Evolutionary conservation across 2,888 invertebrate genomes (phyloP).

Genomic region (Hedya salicella): DNA sequence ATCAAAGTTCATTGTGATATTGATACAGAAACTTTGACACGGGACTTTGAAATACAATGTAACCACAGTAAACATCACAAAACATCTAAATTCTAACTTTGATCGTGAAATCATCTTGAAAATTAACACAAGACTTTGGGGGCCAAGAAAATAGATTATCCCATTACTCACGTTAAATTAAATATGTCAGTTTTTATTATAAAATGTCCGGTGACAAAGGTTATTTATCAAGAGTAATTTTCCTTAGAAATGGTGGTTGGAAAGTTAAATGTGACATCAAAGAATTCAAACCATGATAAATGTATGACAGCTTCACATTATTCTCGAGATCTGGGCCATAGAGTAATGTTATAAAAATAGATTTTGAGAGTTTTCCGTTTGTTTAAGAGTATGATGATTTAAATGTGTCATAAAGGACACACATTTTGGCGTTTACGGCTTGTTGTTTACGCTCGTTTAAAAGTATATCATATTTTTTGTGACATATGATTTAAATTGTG

Average conservation of each 20-base stretch:
- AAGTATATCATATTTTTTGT: too few species aligned
- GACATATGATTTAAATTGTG: too few species aligned
- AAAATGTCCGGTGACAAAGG: constrained; percentile 44
- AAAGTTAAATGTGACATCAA: constrained; percentile 60
- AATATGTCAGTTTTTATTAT: constrained; percentile 40
- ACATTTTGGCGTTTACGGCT: neutral
- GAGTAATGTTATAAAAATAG: constrained; percentile 18
- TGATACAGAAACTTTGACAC: neutral
- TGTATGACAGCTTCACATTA: constrained; percentile 61
- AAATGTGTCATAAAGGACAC: too few species aligned
- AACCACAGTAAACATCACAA: neutral
- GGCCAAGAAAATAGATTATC: constrained; percentile 31
- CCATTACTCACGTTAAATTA: constrained; percentile 39
- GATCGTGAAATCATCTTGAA: constrained; percentile 11
- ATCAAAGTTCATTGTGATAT: too few species aligned
- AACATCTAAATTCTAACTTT: constrained; percentile 3
- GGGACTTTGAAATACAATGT: neutral
- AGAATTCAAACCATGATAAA: constrained; percentile 58
- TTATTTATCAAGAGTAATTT: constrained; percentile 45
- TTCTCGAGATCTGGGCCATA: constrained; percentile 51
- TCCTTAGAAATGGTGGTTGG: constrained; percentile 47
- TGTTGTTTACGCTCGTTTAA: neutral
- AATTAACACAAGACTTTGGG: constrained; percentile 3
- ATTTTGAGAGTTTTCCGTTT: constrained; percentile 5
- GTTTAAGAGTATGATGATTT: neutral